Conservation (phyloP, 2,797 vertebrate genomes). For the Sebastes reedi region DNA sequence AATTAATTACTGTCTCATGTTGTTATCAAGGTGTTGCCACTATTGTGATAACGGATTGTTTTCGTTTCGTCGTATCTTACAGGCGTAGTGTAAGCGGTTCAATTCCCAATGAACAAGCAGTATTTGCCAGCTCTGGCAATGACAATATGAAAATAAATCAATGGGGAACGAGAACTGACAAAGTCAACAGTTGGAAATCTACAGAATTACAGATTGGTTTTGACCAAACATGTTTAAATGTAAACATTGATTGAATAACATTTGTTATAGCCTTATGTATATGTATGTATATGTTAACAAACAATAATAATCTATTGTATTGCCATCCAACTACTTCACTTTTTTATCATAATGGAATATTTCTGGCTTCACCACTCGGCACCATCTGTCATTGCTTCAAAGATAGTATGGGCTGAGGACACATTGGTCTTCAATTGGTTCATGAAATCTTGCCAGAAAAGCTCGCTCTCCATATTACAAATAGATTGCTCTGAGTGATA, state of each 20-base stretch:
- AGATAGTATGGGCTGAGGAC: background rate
- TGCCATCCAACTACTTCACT: background rate
- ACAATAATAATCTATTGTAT: background rate
- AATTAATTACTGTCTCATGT: conserved; percentile 23
- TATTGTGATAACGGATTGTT: background rate
- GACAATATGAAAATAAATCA: background rate
- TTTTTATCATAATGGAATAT: background rate
- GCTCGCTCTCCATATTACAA: background rate
- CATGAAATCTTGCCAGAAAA: conserved; percentile 16
- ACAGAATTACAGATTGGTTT: background rate
- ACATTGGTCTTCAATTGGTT: background rate
- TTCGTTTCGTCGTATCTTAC: conserved; percentile 5
- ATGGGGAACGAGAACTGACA: background rate
- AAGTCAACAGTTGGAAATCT: background rate
- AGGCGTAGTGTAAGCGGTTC: background rate
- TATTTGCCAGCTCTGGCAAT: conserved; percentile 22
- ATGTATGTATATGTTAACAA: background rate
- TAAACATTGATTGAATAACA: background rate
- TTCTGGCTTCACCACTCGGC: background rate
- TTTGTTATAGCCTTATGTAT: background rate
- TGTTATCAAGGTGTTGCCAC: conserved; percentile 29
- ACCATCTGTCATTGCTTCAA: background rate
- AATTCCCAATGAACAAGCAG: background rate
- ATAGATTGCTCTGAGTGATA: background rate
- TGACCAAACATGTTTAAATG: background rate